These are phyloP conservation scores for Heteronetta atricapilla DNA, from an alignment of 2,113 vertebrate species.

Conservation along the genomic window DNA sequence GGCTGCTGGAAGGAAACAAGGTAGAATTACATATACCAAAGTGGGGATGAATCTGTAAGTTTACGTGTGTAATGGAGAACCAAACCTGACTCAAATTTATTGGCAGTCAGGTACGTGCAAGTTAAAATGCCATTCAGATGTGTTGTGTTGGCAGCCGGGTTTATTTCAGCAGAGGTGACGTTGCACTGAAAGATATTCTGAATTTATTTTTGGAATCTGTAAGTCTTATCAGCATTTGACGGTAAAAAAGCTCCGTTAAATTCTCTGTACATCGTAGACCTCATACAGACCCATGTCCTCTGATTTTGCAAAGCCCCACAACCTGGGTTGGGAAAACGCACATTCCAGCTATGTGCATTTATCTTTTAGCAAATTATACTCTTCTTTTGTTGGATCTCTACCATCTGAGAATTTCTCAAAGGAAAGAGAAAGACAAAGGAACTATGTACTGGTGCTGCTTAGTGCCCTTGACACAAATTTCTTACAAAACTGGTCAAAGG, in stretches of 20 bases:
- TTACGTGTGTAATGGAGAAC: neutral
- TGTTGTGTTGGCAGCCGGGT: neutral
- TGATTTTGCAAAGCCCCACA: neutral
- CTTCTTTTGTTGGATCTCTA: neutral
- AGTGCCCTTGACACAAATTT: neutral
- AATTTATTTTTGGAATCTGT: neutral
- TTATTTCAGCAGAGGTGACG: slow-evolving; percentile 6
- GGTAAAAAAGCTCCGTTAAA: neutral
- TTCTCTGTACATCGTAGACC: neutral
- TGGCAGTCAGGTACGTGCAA: neutral
- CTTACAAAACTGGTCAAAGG: rapidly evolving
- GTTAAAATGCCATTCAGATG: neutral
- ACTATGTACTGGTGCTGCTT: neutral
- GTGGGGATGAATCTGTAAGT: neutral
- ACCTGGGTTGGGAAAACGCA: neutral
- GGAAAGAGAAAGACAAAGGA: neutral
- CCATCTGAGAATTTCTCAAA: neutral
- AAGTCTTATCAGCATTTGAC: neutral
- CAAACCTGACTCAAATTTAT: slow-evolving; percentile 9
- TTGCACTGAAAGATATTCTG: neutral
- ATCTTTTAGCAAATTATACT: neutral
- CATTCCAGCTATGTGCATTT: neutral
- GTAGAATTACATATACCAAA: neutral
- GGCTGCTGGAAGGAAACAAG: neutral
- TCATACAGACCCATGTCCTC: neutral